phyloP scores from a whole-genome alignment of 2,888 invertebrate genomes.

The Melieria omissa region DNA sequence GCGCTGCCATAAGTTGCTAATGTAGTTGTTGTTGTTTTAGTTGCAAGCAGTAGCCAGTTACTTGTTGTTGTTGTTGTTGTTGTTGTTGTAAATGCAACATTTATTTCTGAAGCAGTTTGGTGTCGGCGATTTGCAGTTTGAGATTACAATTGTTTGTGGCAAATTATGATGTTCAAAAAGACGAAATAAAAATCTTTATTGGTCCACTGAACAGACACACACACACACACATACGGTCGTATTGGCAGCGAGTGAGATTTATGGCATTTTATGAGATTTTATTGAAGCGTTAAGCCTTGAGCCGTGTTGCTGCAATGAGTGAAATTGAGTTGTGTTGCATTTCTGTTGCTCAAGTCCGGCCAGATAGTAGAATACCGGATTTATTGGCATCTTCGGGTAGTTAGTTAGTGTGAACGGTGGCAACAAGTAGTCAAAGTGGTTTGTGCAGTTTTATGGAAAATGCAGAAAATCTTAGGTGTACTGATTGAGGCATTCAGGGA shows the following conservation, averaged over 20 bases:
- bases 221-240: not conserved
- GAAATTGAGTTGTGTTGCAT: too few species aligned
- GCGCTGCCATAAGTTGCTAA: constrained; percentile 8
- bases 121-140: constrained; percentile 33
- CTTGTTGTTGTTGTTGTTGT: constrained; percentile 25
- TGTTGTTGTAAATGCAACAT: constrained; percentile 11
- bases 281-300: not conserved
- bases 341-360: too few species aligned
- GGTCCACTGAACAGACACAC: constrained; percentile 10
- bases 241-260: not conserved
- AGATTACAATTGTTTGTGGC: constrained; percentile 29
- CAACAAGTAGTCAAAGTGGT: too few species aligned
- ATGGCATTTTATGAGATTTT: constrained; percentile 16
- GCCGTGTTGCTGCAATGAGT: too few species aligned
- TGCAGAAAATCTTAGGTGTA: too few species aligned
- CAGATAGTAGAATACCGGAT: too few species aligned
- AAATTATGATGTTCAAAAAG: constrained; percentile 41
- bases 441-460: too few species aligned
- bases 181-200: constrained; percentile 30
- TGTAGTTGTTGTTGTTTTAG: too few species aligned
- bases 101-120: not conserved
- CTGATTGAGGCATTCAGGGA: too few species aligned
- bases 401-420: too few species aligned
- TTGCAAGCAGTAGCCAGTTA: too few species aligned
- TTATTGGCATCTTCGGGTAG: too few species aligned